Percentiles rank a stretch among this genome's conserved stretches.
Conservation (phyloP, 1,140 invertebrate species). For the Macrostomum lignano region DNA sequence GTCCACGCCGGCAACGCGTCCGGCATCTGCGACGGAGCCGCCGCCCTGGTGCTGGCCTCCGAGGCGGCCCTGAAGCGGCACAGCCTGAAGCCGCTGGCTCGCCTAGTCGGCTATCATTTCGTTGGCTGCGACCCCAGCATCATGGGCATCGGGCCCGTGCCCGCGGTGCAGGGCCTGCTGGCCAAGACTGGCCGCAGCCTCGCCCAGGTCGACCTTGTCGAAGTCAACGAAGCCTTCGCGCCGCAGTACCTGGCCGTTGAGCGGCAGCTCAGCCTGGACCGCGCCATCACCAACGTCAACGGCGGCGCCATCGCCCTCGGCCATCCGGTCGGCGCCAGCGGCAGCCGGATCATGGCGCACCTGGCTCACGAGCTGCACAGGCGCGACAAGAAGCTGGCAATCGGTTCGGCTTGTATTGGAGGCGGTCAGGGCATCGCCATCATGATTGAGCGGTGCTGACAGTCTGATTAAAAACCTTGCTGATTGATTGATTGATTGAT, state of each 20-base stretch:
- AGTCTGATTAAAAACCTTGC: no score
- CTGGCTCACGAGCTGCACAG: conserved; percentile 69
- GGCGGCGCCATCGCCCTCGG: conserved; percentile 91
- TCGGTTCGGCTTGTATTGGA: conserved; percentile 87
- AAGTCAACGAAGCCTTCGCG: conserved; percentile 87
- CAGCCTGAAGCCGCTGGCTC: conserved; percentile 21
- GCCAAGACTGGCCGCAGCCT: conserved; percentile 40
- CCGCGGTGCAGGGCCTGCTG: conserved; percentile 37
- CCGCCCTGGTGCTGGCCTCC: conserved; percentile 42
- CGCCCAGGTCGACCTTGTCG: conserved; percentile 62
- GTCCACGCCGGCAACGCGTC: conserved; percentile 27
- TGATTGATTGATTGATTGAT: no score
- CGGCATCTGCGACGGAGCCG: conserved; percentile 55
- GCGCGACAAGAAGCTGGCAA: conserved; percentile 49
- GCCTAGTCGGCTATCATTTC: conserved; percentile 23
- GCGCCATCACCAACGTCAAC: conserved; percentile 68
- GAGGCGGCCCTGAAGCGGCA: conserved; percentile 29
- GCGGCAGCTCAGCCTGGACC: conserved; percentile 41
- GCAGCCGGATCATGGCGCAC: conserved; percentile 65
- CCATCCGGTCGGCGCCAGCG: conserved; percentile 74
- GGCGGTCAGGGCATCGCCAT: conserved; percentile 90
- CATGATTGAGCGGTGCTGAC: conserved; percentile 49
- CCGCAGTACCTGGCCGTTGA: conserved; percentile 44
- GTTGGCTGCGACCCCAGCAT: conserved; percentile 23
- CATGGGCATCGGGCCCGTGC: conserved; percentile 28